phyloP scores from a whole-genome alignment of 2,888 invertebrate genomes.

The Troides aeacus region DNA sequence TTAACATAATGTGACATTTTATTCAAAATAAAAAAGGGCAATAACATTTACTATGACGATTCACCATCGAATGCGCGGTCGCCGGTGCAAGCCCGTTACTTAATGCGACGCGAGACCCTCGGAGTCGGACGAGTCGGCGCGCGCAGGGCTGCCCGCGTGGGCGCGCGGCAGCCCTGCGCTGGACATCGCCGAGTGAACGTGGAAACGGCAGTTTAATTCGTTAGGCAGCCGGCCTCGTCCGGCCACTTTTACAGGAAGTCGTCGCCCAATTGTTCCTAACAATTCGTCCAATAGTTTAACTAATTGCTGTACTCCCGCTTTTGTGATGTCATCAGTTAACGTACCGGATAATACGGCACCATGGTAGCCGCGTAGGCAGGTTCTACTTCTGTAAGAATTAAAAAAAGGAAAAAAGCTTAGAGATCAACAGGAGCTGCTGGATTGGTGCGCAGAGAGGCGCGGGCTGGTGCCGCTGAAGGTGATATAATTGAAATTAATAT shows the following conservation, averaged over 20 bases:
- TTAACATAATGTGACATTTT: no score
- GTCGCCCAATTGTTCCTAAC: slow-evolving; percentile 1
- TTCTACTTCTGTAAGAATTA: background rate
- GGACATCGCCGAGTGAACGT: slow-evolving; percentile 33
- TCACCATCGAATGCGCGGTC: background rate
- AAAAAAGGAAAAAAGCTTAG: background rate
- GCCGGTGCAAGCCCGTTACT: background rate
- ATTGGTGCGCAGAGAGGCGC: no score
- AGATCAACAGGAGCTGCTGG: no score
- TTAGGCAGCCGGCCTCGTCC: slow-evolving; percentile 47
- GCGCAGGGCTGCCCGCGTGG: no score
- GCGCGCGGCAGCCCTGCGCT: slow-evolving; percentile 34
- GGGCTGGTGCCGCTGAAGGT: no score
- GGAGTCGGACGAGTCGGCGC: background rate
- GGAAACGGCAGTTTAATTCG: slow-evolving; percentile 61
- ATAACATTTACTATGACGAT: background rate
- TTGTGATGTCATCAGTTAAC: background rate
- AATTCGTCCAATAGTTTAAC: slow-evolving; percentile 11
- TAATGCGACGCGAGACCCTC: background rate
- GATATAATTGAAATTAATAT: background rate
- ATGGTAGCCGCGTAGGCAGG: background rate
- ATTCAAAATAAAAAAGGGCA: no score
- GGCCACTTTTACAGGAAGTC: slow-evolving; percentile 43
- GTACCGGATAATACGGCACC: background rate
- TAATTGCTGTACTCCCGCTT: slow-evolving; percentile 11